Base-by-base conservation (phyloP, 2,797 vertebrate species). In the Malacoctenus gilli region DNA sequence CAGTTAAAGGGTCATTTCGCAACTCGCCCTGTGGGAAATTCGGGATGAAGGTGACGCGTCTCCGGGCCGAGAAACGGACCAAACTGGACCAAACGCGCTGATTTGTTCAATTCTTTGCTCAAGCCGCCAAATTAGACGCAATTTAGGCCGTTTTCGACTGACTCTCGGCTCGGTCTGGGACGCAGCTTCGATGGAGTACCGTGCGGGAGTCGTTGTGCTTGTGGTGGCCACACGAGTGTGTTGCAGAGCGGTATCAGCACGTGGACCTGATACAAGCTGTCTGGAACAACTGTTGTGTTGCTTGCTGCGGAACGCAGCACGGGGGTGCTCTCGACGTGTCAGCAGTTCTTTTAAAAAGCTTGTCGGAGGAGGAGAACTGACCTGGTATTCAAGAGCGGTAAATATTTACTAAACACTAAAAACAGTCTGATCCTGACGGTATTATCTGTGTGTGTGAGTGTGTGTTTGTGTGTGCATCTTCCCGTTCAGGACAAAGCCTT, bases 131-230 rank as follows among this genome's bases (percentile, higher is more conserved):
- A 44, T 4, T 50, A 37, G 2, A 21, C 46, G 70, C 23, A 8
- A 48, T 52, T 32, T 51, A 59, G 54, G 70, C 68, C 62, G 60
- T 41, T 65, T 54, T 72, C 36, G 60, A 40, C 31, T 10, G 56
- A 66, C 56, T 66, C 35, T 70, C 57, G 21, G 47, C 65, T 57
- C 51, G 41, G 49, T 57, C 70, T 63, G 22, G 39, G 55, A 65
- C 21, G 8, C 20, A 65, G 52, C 46, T 50, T 60, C n/a, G n/a
- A 66, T 67, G 46, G 59, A 63, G 75, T 82, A 65, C 39, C 18
- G 31, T 80, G 87, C 89, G 83, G 79, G 68, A 80, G 73, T 52
- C 0, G 46, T 77, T 86, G 84, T 86, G 82, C 83, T 84, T 82
- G 37, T 30, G 21, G 47, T 51, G 59, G 67, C 61, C 52, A 37